These are phyloP conservation scores for Laupala kohalensis DNA, from an alignment of 1,140 invertebrate species.

Conservation along the genomic window DNA sequence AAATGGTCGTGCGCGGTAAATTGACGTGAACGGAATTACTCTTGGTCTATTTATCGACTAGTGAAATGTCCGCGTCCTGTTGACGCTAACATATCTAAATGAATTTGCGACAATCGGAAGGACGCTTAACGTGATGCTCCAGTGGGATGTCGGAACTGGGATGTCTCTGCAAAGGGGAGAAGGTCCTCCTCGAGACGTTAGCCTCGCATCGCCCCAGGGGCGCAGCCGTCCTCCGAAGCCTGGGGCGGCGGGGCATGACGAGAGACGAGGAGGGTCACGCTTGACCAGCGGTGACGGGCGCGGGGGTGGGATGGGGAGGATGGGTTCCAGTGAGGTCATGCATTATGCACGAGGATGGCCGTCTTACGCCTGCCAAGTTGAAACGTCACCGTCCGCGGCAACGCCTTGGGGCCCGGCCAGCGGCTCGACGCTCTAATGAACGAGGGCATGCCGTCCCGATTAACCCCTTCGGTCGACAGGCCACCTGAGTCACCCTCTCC, in stretches of 20 bases:
- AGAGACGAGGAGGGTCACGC: background rate
- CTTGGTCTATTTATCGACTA: too few relatives aligned
- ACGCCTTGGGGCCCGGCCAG: too few relatives aligned
- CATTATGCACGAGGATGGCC: background rate
- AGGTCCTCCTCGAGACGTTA: background rate
- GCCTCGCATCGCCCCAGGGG: background rate
- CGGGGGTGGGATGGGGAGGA: background rate
- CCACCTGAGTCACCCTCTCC: too few relatives aligned
- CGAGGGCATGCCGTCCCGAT: background rate
- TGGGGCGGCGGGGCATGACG: background rate
- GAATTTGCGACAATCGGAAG: too few relatives aligned
- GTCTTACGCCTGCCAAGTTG: background rate
- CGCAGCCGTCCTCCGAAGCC: background rate
- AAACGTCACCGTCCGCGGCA: background rate
- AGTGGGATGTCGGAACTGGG: too few relatives aligned
- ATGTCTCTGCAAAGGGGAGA: background rate
- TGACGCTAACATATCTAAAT: too few relatives aligned
- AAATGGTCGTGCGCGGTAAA: too few relatives aligned
- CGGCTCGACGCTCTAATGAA: background rate
- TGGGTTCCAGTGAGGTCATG: background rate
- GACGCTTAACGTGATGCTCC: too few relatives aligned
- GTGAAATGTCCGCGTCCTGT: too few relatives aligned
- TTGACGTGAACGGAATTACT: too few relatives aligned
- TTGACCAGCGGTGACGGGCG: background rate
- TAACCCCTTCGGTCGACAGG: background rate